phyloP scores from a whole-genome alignment of 2,888 invertebrate genomes.

The Mellilla xanthometata region DNA sequence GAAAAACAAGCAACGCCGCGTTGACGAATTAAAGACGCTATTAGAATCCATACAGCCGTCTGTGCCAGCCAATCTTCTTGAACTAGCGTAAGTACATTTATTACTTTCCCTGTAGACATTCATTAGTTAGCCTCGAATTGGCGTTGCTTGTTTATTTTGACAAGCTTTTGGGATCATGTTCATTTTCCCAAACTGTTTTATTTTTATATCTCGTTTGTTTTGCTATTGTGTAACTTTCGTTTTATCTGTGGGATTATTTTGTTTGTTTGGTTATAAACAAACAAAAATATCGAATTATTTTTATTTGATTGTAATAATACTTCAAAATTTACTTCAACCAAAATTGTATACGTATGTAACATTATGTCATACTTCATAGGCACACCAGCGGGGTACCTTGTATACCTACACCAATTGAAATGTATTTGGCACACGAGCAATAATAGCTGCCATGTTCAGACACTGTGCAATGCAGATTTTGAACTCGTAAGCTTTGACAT shows the following conservation, averaged over 20 bases:
- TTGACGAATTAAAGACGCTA: slow-evolving; percentile 41
- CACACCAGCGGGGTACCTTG: background rate
- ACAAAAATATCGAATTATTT: too few relatives aligned
- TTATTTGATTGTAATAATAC: too few relatives aligned
- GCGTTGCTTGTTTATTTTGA: background rate
- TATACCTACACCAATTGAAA: slow-evolving; percentile 1
- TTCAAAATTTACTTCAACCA: too few relatives aligned
- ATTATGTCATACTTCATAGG: too few relatives aligned
- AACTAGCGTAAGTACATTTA: slow-evolving; percentile 42
- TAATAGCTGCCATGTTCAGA: background rate
- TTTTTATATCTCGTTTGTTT: too few relatives aligned
- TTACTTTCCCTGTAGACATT: background rate
- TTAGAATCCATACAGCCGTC: slow-evolving; percentile 36
- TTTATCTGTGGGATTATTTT: too few relatives aligned
- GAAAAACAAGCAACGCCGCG: slow-evolving; percentile 35
- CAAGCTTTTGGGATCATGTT: background rate
- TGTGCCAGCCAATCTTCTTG: slow-evolving; percentile 50
- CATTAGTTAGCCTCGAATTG: background rate
- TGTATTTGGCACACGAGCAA: background rate
- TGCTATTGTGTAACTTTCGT: too few relatives aligned
- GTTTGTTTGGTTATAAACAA: too few relatives aligned
- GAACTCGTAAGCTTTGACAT: too few relatives aligned
- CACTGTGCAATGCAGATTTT: too few relatives aligned
- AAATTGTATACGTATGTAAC: too few relatives aligned
- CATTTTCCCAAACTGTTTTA: too few relatives aligned